Evolutionary conservation across 2,888 invertebrate genomes (phyloP).

Genomic region (Schizaphis graminum): DNA sequence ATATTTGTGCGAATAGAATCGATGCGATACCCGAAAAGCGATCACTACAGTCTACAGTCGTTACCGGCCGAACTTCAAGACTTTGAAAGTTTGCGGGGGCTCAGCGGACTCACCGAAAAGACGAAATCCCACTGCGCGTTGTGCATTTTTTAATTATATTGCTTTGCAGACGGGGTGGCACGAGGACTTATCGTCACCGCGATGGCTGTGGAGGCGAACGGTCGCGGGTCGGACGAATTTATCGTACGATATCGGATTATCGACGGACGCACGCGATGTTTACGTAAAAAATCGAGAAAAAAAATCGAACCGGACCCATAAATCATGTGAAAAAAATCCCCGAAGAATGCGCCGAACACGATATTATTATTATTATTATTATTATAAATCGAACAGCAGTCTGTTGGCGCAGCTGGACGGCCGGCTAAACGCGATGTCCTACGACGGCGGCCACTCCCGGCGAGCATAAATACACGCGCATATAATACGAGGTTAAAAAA

Average conservation of each 20-base stretch:
- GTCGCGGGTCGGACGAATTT: background rate
- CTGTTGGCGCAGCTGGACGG: conserved; percentile 64
- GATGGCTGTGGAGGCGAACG: background rate
- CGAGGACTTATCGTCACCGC: background rate
- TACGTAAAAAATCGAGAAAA: conserved; percentile 30
- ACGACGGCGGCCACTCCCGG: conserved; percentile 58
- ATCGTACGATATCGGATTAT: conserved; percentile 47
- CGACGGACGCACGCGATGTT: conserved; percentile 63
- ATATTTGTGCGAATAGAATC: background rate
- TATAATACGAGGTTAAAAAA: conserved; percentile 12
- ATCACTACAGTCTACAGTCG: background rate
- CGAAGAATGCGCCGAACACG: conserved; percentile 30
- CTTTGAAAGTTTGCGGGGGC: background rate
- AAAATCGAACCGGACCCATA: conserved; percentile 63
- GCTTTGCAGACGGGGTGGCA: background rate
- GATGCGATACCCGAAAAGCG: background rate
- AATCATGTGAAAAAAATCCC: conserved; percentile 44
- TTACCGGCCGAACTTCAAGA: background rate
- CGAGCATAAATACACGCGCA: background rate
- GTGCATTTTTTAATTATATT: background rate
- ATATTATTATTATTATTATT: conserved; percentile 13
- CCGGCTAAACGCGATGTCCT: conserved; percentile 53
- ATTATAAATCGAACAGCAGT: conserved; percentile 63
- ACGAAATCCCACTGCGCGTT: background rate
- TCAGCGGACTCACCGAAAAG: background rate